phyloP scores from a whole-genome alignment of 2,888 invertebrate genomes.

The Melitaea athalia region DNA sequence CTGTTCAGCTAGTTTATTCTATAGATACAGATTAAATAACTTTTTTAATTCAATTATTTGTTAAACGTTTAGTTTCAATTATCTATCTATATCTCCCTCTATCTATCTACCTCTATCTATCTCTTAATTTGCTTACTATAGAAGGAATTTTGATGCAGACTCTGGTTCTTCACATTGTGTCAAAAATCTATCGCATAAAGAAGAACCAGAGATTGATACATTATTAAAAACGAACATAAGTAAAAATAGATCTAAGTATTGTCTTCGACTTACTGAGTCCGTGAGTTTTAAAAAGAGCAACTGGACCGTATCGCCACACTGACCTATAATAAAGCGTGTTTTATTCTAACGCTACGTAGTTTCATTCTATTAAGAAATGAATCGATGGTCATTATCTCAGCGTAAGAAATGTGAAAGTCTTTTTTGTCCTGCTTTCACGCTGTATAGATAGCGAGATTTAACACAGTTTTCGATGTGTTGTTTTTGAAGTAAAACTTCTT shows the following conservation, averaged over 20 bases:
- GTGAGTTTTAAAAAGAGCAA: slow-evolving; percentile 4
- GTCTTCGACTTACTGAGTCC: background rate
- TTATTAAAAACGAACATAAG: too few relatives aligned
- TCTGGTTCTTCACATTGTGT: too few relatives aligned
- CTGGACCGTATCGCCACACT: slow-evolving; percentile 10
- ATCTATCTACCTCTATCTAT: too few relatives aligned
- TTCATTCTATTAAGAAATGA: slow-evolving; percentile 1
- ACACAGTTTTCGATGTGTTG: background rate
- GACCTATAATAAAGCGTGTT: slow-evolving; percentile 1
- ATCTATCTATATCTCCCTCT: too few relatives aligned
- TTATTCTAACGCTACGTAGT: background rate
- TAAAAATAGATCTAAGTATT: background rate
- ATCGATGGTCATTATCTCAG: background rate
- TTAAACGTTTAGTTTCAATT: too few relatives aligned
- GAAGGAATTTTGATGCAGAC: too few relatives aligned
- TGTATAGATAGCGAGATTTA: slow-evolving; percentile 3
- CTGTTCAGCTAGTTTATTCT: too few relatives aligned
- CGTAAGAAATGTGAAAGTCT: slow-evolving; percentile 2
- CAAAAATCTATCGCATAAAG: too few relatives aligned
- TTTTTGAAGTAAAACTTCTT: background rate
- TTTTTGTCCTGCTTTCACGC: slow-evolving; percentile 1
- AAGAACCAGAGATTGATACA: background rate
- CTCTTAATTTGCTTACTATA: too few relatives aligned
- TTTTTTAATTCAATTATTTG: too few relatives aligned
- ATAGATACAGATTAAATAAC: too few relatives aligned